Percentiles rank a stretch among this genome's conserved stretches.
phyloP scores from a whole-genome alignment of 2,113 vertebrate genomes.

The Notechis scutatus region DNA sequence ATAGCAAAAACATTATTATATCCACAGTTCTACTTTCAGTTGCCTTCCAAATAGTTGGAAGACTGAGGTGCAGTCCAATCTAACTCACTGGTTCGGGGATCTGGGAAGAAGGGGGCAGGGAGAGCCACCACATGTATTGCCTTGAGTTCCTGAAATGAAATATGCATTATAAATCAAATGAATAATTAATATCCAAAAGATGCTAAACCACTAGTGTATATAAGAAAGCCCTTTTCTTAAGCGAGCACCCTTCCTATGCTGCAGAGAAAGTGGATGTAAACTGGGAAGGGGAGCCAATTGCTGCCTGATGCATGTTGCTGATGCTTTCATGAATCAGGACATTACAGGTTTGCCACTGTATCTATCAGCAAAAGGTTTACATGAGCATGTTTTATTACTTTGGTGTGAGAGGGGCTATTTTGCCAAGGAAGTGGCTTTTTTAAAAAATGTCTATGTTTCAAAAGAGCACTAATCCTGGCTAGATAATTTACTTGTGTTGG shows the following conservation, averaged over 20 bases:
- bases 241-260: background rate
- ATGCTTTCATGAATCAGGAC: background rate
- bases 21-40: background rate
- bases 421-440: background rate
- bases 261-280: background rate
- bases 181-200: background rate
- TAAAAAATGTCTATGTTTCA: background rate
- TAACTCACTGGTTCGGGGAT: background rate
- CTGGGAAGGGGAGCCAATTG: background rate
- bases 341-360: background rate
- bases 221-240: background rate
- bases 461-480: background rate
- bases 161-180: background rate
- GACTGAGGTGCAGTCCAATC: background rate
- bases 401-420: background rate
- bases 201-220: background rate
- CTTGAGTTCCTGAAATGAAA: background rate
- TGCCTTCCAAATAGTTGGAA: background rate
- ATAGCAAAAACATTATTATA: background rate
- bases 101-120: background rate
- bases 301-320: background rate
- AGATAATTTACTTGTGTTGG: background rate
- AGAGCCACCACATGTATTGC: background rate
- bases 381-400: background rate
- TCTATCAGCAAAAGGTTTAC: background rate